These are phyloP conservation scores for Mactromeris polynyma DNA, from an alignment of 2,888 invertebrate genomes.

Conservation along the genomic window DNA sequence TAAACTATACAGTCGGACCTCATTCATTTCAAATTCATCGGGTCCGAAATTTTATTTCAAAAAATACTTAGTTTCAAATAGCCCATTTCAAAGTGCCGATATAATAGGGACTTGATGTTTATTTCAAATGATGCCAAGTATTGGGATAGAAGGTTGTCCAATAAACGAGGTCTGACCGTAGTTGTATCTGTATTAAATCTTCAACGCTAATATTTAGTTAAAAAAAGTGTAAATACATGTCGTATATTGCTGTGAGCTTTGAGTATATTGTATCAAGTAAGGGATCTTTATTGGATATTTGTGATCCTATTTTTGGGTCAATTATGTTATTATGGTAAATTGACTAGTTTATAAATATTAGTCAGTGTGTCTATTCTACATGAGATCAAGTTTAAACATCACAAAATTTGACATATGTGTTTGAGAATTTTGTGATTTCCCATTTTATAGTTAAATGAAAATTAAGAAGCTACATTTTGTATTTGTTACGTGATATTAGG, in stretches of 20 bases:
- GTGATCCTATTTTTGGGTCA: neutral
- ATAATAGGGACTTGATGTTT: too few species aligned
- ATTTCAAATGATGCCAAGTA: too few species aligned
- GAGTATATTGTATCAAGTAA: neutral
- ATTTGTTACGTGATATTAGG: too few species aligned
- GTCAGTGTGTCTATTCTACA: neutral
- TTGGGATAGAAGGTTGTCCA: too few species aligned
- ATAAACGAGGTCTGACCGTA: too few species aligned
- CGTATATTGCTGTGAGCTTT: neutral
- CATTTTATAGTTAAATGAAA: neutral
- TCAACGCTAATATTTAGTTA: neutral
- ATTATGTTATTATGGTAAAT: neutral
- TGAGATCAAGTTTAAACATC: neutral
- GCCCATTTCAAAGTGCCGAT: too few species aligned
- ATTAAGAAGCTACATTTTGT: too few species aligned
- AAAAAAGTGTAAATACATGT: neutral
- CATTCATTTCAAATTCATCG: too few species aligned
- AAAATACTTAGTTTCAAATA: too few species aligned
- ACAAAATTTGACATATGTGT: neutral
- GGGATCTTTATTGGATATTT: neutral
- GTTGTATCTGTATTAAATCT: too few species aligned
- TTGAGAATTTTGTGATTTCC: neutral
- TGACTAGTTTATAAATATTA: neutral
- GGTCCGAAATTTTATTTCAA: too few species aligned
- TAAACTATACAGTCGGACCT: too few species aligned